Evolutionary conservation across 2,113 vertebrate species (phyloP).

Genomic region (Limanda limanda): DNA sequence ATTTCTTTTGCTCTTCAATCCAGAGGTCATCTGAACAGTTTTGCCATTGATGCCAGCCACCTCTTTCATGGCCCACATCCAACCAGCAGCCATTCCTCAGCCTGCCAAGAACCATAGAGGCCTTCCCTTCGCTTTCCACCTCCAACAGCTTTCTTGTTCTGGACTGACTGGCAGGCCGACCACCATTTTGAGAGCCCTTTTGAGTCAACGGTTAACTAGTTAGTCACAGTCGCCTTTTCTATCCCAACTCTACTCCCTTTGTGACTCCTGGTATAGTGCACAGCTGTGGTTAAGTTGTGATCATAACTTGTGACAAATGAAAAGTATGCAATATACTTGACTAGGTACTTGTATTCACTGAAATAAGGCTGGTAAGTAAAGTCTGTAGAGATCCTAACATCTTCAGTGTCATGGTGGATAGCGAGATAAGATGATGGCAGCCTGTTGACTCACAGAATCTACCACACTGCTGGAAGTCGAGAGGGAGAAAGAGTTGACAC

Average conservation of each 20-base stretch:
- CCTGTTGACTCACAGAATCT: neutral
- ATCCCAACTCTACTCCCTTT: neutral
- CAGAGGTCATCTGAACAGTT: conserved; percentile 88
- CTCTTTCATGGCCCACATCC: conserved; percentile 28
- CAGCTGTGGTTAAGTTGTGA: neutral
- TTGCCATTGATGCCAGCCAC: conserved; percentile 53
- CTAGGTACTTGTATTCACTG: too few species aligned
- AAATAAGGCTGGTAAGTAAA: too few species aligned
- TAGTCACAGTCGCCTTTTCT: conserved; percentile 31
- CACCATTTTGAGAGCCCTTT: conserved; percentile 72
- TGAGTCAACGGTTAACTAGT: conserved; percentile 62
- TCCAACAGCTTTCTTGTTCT: conserved; percentile 62
- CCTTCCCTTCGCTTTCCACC: conserved; percentile 19
- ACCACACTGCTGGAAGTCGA: neutral
- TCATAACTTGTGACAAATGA: neutral
- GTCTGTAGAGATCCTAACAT: neutral
- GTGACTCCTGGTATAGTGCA: neutral
- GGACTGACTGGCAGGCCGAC: conserved; percentile 59
- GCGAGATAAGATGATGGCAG: neutral
- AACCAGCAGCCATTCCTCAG: conserved; percentile 40
- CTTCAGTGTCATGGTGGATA: neutral
- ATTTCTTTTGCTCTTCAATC: conserved; percentile 85
- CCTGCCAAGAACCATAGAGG: conserved; percentile 62
- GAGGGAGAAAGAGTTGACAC: conserved; percentile 32
- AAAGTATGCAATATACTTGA: neutral